Base-by-base conservation (phyloP, 2,797 vertebrate genomes). In the Molossus molossus region DNA sequence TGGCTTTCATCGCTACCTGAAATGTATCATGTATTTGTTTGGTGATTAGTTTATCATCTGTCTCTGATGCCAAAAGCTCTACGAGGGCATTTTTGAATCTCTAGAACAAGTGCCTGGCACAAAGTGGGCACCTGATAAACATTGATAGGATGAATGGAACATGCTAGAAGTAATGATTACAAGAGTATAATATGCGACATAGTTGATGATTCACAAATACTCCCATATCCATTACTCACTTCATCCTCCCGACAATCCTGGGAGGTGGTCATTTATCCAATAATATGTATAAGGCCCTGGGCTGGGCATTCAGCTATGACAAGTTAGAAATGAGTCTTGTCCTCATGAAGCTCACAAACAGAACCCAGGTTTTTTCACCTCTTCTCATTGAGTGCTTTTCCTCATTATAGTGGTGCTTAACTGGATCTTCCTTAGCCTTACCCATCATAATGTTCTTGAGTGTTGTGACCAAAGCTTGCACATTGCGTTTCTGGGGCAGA, bases 31-130 rank as follows among this genome's bases (percentile, higher is more conserved):
- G 1, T 21, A 5, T 27, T 72, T n/a, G 1, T 65, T 75, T 86
- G 65, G 48, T 76, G 84, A 40, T 20, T 40, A n/a, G 20, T 73
- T 86, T 81, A 50, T 53, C 27, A 11, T 80, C 69, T 94, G 62
- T 60, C 65, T 77, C 33, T 58, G 5, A 33, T 21, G 37, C 29
- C n/a, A 83, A 2, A 53, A 7, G 50, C 50, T 53, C 50, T 53
- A 13, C 11, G 20, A 69, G 37, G 72, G 75, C 27, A 87, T 53
- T 85, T 69, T 48, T 90, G 86, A 94, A 37, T 87, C 62, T 87
- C 48, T 55, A 84, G 76, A 65, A 27, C 27, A 90, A 84, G 40
- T 57, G 29, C 7, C 45, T 57, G 57, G 48, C 9, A 12, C 55
- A 57, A 29, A 81, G 67, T 9, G 53, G 40, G 17, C 37, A 93